Base-by-base conservation (phyloP, 1,140 invertebrate species). In the Lepidurus arcticus region DNA sequence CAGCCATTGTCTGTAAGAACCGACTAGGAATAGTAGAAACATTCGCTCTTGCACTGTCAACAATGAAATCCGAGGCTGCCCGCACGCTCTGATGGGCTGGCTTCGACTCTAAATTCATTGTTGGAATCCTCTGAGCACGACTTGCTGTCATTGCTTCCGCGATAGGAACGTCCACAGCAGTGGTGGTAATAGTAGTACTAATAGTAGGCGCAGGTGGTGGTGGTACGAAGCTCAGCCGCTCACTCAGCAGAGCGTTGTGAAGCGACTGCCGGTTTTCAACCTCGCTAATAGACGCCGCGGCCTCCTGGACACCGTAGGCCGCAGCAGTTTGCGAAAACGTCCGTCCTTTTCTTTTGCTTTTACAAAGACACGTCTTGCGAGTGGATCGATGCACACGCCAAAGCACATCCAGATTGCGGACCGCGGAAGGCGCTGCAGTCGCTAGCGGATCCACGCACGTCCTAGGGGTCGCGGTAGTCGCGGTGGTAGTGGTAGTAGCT, bases 111-210 rank as follows among this genome's bases (percentile, higher is more conserved):
- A 34, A 34, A 65, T 65, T 65, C 53, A 65, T 65, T 9, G 53
- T 65, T 16, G 53, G 53, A 65, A 65, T 65, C 53, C 53, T 21
- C 21, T 65, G 53, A 65, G 53, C 53, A 65, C 16, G 53, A 65
- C 4, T 7, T 13, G 53, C 45, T 13, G 53, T 65, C 53, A 21
- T 65, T 13, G 53, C 8, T 13, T 9, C 53, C 53, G 7, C 13
- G 53, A n/a, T 65, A 16, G 8, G 53, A 65, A 16, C 53, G 53
- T 16, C 53, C 21, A n/a, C 9, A 65, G 53, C 7, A 65, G 53
- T 65, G 21, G 53, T 9, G 6, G 53, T 21, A 21, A 65, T 21
- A 21, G 53, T 65, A 5, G 53, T 16, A 9, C 4, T 65, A 65
- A 0, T 16, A 16, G n/a, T 9, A 65, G 16, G 47, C 0, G 11